These are phyloP conservation scores for Notarius lentiginosus DNA, from an alignment of 2,113 vertebrate genomes.

Conservation along the genomic window DNA sequence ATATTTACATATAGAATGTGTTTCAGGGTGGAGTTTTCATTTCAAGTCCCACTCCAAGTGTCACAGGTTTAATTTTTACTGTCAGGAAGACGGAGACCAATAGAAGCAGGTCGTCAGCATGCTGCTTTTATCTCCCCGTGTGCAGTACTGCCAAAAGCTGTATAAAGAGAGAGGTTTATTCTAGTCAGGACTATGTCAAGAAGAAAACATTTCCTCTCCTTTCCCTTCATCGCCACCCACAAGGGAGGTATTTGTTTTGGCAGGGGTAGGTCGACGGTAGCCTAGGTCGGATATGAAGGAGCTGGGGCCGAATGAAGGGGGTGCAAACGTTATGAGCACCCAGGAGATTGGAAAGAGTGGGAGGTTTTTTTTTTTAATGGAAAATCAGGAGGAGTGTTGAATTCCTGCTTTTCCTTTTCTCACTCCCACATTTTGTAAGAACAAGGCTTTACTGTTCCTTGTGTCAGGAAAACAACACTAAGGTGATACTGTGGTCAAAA, in stretches of 20 bases:
- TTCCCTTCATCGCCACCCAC: constrained; percentile 37
- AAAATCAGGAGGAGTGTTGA: constrained; percentile 57
- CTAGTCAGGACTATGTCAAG: constrained; percentile 3
- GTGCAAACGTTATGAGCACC: constrained; percentile 25
- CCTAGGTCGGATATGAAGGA: neutral
- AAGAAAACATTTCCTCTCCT: constrained; percentile 14
- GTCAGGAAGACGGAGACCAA: neutral
- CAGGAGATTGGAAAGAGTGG: constrained; percentile 21
- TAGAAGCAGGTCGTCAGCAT: constrained; percentile 9
- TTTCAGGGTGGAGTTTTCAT: neutral
- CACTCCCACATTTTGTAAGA: constrained; percentile 51
- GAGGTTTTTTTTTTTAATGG: constrained; percentile 46
- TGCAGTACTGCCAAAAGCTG: constrained; percentile 15
- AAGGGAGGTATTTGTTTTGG: constrained; percentile 44
- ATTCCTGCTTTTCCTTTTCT: constrained; percentile 43
- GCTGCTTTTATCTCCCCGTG: neutral
- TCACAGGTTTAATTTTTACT: neutral
- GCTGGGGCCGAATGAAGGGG: constrained; percentile 24
- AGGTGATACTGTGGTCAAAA: neutral
- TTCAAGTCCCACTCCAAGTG: neutral
- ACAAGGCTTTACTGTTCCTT: constrained; percentile 34
- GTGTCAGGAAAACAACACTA: neutral
- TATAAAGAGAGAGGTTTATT: constrained; percentile 1
- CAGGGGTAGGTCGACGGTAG: constrained; percentile 21
- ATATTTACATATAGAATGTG: no score